Evolutionary conservation across 2,888 invertebrate species (phyloP), one percentile per base, ranked within the genome.

Genomic region (Tridacna crocea): DNA sequence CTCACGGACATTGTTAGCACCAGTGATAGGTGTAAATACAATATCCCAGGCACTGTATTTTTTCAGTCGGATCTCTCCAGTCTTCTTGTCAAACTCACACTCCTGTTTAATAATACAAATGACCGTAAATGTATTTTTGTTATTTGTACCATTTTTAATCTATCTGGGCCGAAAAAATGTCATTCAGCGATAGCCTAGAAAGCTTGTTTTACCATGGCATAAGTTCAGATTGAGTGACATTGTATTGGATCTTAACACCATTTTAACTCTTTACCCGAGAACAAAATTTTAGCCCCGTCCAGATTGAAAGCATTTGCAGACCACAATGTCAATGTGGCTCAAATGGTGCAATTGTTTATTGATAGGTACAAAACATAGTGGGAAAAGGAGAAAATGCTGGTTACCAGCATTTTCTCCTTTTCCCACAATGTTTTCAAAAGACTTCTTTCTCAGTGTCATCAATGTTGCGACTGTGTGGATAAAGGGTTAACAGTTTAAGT

Each of bases 71-170:
- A 90, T 85, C 72, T 89, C 87, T 19, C 88, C 88, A 24, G 86
- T 81, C 22, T 77, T 70, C 79, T 88, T 89, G 73, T 91, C 83
- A 66, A 92, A 84, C 13, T 88, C 87, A 88, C 92, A 91, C n/a
- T 90, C 87, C 84, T 55, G 55, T 19, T 55, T 6, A 11, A 19
- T 55, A 6, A 55, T 19, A 55, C 15, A 55, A 55, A 15, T 55
- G 55, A 19, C 15, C 11, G n/a, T n/a, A n/a, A n/a, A 55, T 6
- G 19, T 19, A 55, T 19, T n/a, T 55, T 55, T 6, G 17, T 55
- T 55, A 55, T 55, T 55, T 55, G 55, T 17, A 55, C n/a, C 2
- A 6, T 55, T 55, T 3, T 4, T 55, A 2, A 55, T 3, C 10
- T 10, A 55, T n/a, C n/a, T 19, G n/a, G 55, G 55, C 55, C 10